phyloP scores from a whole-genome alignment of 2,888 invertebrate species.

The Kuschelorhynchus macadamiae region DNA sequence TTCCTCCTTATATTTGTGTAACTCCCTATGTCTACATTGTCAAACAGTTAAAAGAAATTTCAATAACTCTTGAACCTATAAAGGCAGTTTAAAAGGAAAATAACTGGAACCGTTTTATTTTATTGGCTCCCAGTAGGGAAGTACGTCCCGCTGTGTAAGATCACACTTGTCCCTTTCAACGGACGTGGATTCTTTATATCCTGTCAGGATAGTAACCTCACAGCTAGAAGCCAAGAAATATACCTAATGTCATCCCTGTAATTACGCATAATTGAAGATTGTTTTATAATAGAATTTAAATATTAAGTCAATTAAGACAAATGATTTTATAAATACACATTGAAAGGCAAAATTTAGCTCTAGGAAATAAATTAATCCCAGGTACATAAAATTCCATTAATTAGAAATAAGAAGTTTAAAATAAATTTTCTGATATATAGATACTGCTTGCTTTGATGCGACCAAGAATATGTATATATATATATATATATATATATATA shows the following conservation, averaged over 20 bases:
- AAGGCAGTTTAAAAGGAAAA: slow-evolving; percentile 60
- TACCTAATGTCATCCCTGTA: slow-evolving; percentile 19
- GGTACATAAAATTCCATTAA: too few species aligned
- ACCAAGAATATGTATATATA: too few species aligned
- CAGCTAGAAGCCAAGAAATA: slow-evolving; percentile 31
- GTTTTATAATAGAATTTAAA: too few species aligned
- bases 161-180: slow-evolving; percentile 67
- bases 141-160: slow-evolving; percentile 60
- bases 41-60: slow-evolving; percentile 66
- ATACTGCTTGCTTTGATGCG: too few species aligned
- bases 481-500: too few species aligned
- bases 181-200: slow-evolving; percentile 62
- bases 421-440: too few species aligned
- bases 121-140: slow-evolving; percentile 64
- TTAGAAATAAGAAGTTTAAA: too few species aligned
- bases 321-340: too few species aligned
- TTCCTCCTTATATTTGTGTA: slow-evolving; percentile 47
- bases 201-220: slow-evolving; percentile 35
- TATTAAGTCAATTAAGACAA: too few species aligned
- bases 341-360: too few species aligned
- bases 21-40: slow-evolving; percentile 54
- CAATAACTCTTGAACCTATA: slow-evolving; percentile 65
- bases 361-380: too few species aligned
- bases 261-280: slow-evolving; percentile 18
- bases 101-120: slow-evolving; percentile 64